Base-by-base conservation (phyloP, 2,797 vertebrate genomes). In the Xiphorhynchus erythropygius region DNA sequence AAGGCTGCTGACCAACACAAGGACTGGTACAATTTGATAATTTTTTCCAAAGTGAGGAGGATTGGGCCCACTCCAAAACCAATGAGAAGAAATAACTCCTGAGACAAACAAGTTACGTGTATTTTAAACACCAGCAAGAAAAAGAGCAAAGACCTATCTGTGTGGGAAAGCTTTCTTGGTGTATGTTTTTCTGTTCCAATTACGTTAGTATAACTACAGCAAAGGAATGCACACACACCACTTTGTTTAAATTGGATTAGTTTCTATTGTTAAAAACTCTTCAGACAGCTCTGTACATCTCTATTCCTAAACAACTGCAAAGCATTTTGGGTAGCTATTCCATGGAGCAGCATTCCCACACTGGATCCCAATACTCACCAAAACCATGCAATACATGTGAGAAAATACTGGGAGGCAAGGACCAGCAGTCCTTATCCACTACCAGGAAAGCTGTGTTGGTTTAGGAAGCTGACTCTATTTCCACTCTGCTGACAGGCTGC, bases 161-260 rank as follows among this genome's bases (percentile, higher is more conserved):
- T 2, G 5, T 59, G 65, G 87, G 87, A 93, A 92, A 93, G 68
- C 59, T 95, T 63, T 92, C 49, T 56, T 3, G 3, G 62, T 74
- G 64, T 68, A 47, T 53, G 13, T 68, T 90, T 83, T 95, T 81
- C 71, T 89, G 39, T 57, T 87, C 85, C 22, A 91, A 88, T 68
- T 73, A 78, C 73, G 49, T 84, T 89, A 76, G 81, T 47, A 59
- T 39, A 89, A 87, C 52, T 93, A 55, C 17, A 81, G 62, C 46
- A 65, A 53, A 83, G 79, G 89, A 95, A 96, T 83, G 73, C 59
- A 75, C 69, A 84, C 75, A 64, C 75, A 75, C 25, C 79, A 41
- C 37, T 63, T 67, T 55, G 87, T 92, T 96, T 95, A 96, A 30
- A 91, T 11, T 92, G 65, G 69, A 60, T 73, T 85, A 13, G 50